phyloP scores from a whole-genome alignment of 2,113 vertebrate species.

The Epinephelus cyanopodus region DNA sequence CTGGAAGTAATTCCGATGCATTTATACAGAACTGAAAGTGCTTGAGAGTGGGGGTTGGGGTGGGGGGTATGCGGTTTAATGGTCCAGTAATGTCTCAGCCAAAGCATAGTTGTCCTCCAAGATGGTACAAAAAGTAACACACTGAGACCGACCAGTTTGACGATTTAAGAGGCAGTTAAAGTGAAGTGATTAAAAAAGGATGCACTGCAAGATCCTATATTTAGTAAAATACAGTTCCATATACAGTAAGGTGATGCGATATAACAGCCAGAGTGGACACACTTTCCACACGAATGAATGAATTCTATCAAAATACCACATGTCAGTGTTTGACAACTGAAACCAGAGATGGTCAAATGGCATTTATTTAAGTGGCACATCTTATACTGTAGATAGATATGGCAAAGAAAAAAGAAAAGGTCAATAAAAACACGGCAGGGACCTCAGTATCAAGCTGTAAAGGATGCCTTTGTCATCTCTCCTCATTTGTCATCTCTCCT shows the following conservation, averaged over 20 bases:
- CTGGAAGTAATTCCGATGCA: constrained; percentile 83
- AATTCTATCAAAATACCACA: constrained; percentile 70
- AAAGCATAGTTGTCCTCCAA: constrained; percentile 79
- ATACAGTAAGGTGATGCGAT: constrained; percentile 7
- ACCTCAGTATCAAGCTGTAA: constrained; percentile 46
- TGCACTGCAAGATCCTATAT: constrained; percentile 25
- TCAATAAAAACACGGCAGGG: constrained; percentile 66
- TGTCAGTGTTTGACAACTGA: constrained; percentile 61
- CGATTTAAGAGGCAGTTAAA: constrained; percentile 70
- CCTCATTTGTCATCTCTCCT: constrained; percentile 58
- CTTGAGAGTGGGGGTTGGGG: constrained; percentile 67
- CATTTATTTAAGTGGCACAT: constrained; percentile 71
- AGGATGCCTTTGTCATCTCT: constrained; percentile 59
- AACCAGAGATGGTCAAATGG: constrained; percentile 66
- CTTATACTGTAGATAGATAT: constrained; percentile 47
- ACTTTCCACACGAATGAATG: constrained; percentile 15
- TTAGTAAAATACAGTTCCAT: constrained; percentile 38
- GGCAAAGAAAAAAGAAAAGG: constrained; percentile 60
- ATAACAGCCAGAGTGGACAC: constrained; percentile 3
- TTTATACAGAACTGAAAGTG: constrained; percentile 85
- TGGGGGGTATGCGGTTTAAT: constrained; percentile 81
- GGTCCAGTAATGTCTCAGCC: constrained; percentile 83
- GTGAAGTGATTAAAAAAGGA: constrained; percentile 60
- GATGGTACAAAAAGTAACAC: constrained; percentile 73
- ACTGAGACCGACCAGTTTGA: constrained; percentile 60